Evolutionary conservation across 2,113 vertebrate genomes (phyloP).

Genomic region (Pitta sordida): DNA sequence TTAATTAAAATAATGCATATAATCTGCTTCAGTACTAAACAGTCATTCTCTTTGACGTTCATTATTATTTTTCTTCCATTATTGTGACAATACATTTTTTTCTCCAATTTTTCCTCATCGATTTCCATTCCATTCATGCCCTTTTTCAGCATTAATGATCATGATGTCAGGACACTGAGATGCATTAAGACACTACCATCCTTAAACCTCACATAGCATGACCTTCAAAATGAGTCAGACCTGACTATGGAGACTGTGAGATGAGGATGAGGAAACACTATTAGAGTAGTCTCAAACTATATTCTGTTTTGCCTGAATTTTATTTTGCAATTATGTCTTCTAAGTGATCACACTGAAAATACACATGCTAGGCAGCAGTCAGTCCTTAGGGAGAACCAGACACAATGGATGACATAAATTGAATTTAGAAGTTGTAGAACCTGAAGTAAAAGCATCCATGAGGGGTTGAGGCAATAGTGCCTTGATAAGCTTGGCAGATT

Average conservation of each 20-base stretch:
- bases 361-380: neutral
- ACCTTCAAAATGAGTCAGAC: neutral
- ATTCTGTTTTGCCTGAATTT: neutral
- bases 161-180: neutral
- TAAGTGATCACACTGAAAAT: neutral
- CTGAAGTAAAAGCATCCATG: neutral
- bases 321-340: neutral
- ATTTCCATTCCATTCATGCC: neutral
- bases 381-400: neutral
- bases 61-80: constrained; percentile 25
- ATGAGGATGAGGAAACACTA: neutral
- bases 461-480: neutral
- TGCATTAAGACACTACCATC: neutral
- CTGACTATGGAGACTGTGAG: neutral
- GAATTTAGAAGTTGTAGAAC: neutral
- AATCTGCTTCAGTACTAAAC: constrained; percentile 40
- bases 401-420: neutral
- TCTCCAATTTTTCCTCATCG: neutral
- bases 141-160: neutral
- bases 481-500: neutral
- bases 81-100: neutral
- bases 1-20: constrained; percentile 72
- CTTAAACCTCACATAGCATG: neutral
- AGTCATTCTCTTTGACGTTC: constrained; percentile 39
- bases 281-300: neutral